Conservation (phyloP, 2,113 vertebrate genomes). For the Microcebus ravelobensis region DNA sequence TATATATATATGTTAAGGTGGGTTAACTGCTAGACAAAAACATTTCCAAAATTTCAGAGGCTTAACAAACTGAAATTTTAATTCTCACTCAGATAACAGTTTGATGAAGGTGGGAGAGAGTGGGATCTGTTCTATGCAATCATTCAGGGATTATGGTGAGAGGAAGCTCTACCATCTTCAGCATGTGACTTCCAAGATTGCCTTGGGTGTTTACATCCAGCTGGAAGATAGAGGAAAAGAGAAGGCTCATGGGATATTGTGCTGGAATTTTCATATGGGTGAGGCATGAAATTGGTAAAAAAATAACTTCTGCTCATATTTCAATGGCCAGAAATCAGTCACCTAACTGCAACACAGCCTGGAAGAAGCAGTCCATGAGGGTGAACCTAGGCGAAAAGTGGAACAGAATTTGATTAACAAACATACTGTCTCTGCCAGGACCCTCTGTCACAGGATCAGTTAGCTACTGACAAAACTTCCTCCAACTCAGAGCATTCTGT, state of each 20-base stretch:
- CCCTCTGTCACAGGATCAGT: not conserved
- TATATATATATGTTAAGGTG: not conserved
- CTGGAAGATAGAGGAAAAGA: not conserved
- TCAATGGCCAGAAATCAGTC: not conserved
- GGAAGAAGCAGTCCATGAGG: not conserved
- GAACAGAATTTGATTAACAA: not conserved
- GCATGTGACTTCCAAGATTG: not conserved
- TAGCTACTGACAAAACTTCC: not conserved
- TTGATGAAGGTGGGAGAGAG: not conserved
- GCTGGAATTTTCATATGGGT: not conserved
- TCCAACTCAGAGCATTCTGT: not conserved
- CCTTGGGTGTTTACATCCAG: not conserved
- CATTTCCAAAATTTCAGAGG: not conserved
- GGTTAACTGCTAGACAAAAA: not conserved
- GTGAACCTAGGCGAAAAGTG: not conserved
- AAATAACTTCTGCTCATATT: not conserved
- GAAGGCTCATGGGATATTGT: not conserved
- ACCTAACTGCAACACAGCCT: not conserved
- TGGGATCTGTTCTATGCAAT: not conserved
- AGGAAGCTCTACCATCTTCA: not conserved
- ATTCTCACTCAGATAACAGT: not conserved
- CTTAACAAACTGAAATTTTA: conserved; percentile 1
- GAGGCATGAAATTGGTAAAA: not conserved
- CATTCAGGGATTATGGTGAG: not conserved
- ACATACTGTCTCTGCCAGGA: not conserved